phyloP scores from a whole-genome alignment of 2,113 vertebrate genomes.

The Spizaetus ornatus region DNA sequence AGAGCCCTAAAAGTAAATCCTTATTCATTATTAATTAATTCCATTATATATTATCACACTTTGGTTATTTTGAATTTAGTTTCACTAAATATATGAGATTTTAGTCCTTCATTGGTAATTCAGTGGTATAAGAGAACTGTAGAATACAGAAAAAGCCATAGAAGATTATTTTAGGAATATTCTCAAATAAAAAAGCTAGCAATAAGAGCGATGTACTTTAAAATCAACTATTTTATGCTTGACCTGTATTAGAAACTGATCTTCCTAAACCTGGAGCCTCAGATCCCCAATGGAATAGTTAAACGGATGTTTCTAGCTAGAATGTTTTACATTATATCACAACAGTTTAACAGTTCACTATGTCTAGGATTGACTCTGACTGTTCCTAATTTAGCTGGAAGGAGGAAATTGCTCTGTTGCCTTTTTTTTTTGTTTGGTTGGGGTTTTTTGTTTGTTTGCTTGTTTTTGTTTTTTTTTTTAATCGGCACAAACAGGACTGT shows the following conservation, averaged over 20 bases:
- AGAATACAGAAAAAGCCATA: neutral
- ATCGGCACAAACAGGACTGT: fast-evolving
- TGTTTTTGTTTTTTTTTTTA: neutral
- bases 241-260: neutral
- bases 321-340: neutral
- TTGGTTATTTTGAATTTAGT: neutral
- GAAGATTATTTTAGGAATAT: neutral
- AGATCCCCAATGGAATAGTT: neutral
- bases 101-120: neutral
- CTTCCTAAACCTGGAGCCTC: neutral
- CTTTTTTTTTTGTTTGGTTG: too few relatives aligned
- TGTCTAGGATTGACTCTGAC: neutral
- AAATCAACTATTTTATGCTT: neutral
- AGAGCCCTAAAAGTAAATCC: neutral
- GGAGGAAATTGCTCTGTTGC: neutral
- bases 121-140: neutral
- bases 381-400: neutral
- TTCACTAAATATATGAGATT: neutral
- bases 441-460: fast-evolving
- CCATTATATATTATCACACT: neutral
- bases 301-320: neutral
- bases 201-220: neutral
- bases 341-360: neutral
- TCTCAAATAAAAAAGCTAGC: neutral
- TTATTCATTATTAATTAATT: neutral